Evolutionary conservation across 2,797 vertebrate species (phyloP).

Genomic region (Tauraco hartlaubi): DNA sequence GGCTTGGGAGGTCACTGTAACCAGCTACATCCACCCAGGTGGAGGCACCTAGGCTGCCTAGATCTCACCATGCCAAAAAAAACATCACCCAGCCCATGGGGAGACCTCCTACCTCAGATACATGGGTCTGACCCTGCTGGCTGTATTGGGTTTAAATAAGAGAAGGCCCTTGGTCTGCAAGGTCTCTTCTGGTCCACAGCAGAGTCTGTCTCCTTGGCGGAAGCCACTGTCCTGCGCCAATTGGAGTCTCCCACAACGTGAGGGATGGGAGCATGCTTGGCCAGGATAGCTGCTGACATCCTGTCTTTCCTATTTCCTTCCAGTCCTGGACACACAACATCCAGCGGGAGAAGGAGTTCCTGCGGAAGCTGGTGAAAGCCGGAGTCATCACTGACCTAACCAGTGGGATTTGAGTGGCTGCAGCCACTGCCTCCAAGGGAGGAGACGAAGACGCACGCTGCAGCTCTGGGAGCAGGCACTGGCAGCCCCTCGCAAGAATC

Average conservation of each 20-base stretch:
- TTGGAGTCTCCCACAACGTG: background rate
- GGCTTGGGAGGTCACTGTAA: background rate
- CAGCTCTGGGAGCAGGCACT: constrained; percentile 61
- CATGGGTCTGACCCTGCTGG: background rate
- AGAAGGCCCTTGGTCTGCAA: background rate
- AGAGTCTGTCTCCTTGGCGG: background rate
- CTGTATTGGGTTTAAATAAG: background rate
- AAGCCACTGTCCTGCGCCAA: background rate
- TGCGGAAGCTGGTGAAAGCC: constrained; percentile 93
- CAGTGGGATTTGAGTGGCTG: constrained; percentile 89
- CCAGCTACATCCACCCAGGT: background rate
- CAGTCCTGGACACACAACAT: constrained; percentile 98
- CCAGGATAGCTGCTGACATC: background rate
- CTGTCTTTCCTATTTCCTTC: constrained; percentile 43
- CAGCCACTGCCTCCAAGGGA: constrained; percentile 41
- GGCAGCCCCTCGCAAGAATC: constrained; percentile 38
- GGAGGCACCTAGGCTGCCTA: background rate
- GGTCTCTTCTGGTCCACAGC: background rate
- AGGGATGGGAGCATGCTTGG: background rate
- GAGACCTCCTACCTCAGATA: background rate
- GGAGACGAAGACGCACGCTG: background rate
- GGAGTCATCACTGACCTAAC: constrained; percentile 92
- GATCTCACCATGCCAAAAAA: background rate
- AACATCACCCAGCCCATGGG: background rate
- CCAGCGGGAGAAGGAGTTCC: constrained; percentile 94